Evolutionary conservation across 2,797 vertebrate species (phyloP).

Genomic region (Sylvia borin): DNA sequence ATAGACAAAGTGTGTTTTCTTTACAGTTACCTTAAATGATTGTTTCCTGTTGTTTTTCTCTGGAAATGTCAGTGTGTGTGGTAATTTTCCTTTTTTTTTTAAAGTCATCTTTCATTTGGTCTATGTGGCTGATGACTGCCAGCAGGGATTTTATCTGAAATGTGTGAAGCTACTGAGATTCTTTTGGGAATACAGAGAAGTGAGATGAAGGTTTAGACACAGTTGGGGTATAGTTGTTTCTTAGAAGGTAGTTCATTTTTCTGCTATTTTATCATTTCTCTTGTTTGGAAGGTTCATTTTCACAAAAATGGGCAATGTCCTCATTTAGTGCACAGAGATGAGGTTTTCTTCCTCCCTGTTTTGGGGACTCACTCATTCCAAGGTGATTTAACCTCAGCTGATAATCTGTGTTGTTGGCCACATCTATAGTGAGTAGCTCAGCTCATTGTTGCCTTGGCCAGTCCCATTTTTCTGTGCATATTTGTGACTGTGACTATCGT

Average conservation of each 20-base stretch:
- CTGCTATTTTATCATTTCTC: background rate
- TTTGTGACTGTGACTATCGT: background rate
- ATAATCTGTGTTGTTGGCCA: background rate
- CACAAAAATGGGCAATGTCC: background rate
- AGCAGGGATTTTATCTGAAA: background rate
- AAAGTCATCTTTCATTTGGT: background rate
- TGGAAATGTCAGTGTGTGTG: background rate
- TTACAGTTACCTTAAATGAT: background rate
- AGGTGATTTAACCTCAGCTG: background rate
- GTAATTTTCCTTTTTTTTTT: background rate
- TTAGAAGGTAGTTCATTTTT: background rate
- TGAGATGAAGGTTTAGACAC: background rate
- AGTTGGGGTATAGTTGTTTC: background rate
- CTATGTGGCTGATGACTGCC: background rate
- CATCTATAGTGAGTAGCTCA: background rate
- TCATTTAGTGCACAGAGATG: background rate
- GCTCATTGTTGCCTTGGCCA: background rate
- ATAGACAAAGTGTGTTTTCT: background rate
- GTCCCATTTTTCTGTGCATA: background rate
- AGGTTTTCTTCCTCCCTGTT: background rate
- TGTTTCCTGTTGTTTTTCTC: background rate
- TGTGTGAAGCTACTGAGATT: background rate
- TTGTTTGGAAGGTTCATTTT: background rate
- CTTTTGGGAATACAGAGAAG: background rate
- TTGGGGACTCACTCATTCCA: background rate